Conservation (phyloP, 2,888 invertebrate species). For the Tanytarsus gracilentus region DNA sequence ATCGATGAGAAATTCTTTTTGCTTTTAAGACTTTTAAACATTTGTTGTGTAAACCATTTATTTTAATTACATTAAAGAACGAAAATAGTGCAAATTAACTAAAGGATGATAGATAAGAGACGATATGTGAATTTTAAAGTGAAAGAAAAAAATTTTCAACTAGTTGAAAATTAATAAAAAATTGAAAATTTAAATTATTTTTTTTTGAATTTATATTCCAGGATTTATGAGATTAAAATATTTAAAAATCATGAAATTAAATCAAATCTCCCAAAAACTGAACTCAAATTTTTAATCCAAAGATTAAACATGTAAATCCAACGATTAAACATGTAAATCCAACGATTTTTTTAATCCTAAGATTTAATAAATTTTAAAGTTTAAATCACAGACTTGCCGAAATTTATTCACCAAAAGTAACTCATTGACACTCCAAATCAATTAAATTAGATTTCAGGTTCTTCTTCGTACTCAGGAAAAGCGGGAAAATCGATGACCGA, state of each 20-base stretch:
- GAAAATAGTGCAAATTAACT: neutral
- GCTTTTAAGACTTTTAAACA: neutral
- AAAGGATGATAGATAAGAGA: neutral
- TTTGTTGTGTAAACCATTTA: neutral
- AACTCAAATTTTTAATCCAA: neutral
- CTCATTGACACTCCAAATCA: neutral
- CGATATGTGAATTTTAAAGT: neutral
- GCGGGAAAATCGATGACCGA: constrained; percentile 1
- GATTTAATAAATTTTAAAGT: no score
- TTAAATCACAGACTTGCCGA: no score
- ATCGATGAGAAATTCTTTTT: neutral
- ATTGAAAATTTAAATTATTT: neutral
- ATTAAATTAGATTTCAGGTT: neutral
- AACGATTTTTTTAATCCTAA: no score
- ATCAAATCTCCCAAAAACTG: neutral
- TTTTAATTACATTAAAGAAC: neutral
- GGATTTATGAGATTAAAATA: neutral
- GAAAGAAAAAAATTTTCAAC: neutral
- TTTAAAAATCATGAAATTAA: neutral
- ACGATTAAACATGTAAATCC: no score
- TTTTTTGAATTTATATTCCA: neutral
- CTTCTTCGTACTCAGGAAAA: neutral
- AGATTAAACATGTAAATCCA: no score
- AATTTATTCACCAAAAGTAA: no score
- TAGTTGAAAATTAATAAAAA: neutral